Percentiles rank a stretch among this genome's conserved stretches.
Conservation (phyloP, 1,140 invertebrate genomes). For the Brachionus rotundiformis region DNA sequence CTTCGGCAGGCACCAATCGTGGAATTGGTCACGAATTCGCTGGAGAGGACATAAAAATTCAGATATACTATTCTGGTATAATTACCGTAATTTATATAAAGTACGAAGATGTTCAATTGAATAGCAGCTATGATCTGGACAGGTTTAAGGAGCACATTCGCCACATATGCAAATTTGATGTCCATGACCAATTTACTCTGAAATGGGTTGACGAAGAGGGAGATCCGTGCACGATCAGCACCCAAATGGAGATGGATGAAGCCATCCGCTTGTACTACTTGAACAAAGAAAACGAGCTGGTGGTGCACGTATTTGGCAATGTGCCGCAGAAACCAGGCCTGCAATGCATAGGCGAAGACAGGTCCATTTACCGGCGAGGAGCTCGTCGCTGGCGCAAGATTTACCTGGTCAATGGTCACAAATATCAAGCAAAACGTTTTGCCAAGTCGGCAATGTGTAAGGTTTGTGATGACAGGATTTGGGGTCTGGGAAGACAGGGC, state of each 20-base stretch:
- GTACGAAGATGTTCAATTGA: background rate
- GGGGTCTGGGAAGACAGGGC: constrained; percentile 95
- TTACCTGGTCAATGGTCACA: constrained; percentile 96
- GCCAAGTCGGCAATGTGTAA: constrained; percentile 96
- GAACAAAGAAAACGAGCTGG: constrained; percentile 45
- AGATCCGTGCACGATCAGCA: constrained; percentile 94
- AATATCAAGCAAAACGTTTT: constrained; percentile 97
- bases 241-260: constrained; percentile 91
- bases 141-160: background rate
- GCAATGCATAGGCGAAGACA: constrained; percentile 95
- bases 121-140: background rate
- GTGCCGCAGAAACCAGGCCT: constrained; percentile 84
- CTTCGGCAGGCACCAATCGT: background rate
- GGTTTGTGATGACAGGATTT: constrained; percentile 94
- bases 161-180: constrained; percentile 27
- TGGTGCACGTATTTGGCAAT: constrained; percentile 76
- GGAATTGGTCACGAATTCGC: background rate
- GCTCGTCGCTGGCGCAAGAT: constrained; percentile 95
- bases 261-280: constrained; percentile 71
- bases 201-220: constrained; percentile 99
- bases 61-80: constrained; percentile 32
- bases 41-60: constrained; percentile 10
- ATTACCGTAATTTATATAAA: constrained; percentile 39
- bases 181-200: constrained; percentile 66
- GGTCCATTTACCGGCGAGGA: constrained; percentile 90